Base-by-base conservation (phyloP, 2,888 invertebrate genomes). In the Blera fallax region DNA sequence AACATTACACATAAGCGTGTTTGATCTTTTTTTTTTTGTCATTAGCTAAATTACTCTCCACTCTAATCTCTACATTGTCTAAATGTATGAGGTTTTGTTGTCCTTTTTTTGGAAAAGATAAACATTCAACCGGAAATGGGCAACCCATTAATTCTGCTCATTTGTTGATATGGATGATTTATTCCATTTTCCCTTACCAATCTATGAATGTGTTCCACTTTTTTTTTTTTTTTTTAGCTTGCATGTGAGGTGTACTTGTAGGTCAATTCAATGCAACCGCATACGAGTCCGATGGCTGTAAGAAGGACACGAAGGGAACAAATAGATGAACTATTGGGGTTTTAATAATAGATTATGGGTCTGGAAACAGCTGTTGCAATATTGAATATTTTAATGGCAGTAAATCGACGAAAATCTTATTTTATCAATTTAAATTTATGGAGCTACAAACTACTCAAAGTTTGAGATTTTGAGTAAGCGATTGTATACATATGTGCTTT, bases 331-430 rank as follows among this genome's bases (percentile, higher is more conserved):
- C 5, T 21, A 14, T 54, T 14, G 24, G 52, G 16, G 10, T 52
- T 52, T 67, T 16, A 67, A 67, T 67, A 27, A 67, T 67, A 3
- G n/a, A 67, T 52, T n/a, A 37, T 67, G 67, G 6, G 67, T 32
- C 27, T 37, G 37, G 52, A 37, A 40, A 27, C 67, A 67, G 52
- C 67, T 67, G 67, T 40, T 67, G 37, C 32, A 34, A 34, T 24
- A 24, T 50, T 65, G 65, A 65, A 37, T 32, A 11, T 48, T 64
- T 48, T 16, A 48, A 48, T 43, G 16, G 43, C 43, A 62, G 16
- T 10, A n/a, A 32, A 54, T 16, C 3, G 5, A 48, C n/a, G 18
- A 21, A 64, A 3, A 16, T 56, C 34, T 16, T 16, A 16, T 21
- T 56, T 32, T 6, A 16, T 18, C 1, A 21, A 48, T 21, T 18